Evolutionary conservation across 2,888 invertebrate species (phyloP), one percentile per base, ranked within the genome.

Genomic region (Argyresthia goedartella): DNA sequence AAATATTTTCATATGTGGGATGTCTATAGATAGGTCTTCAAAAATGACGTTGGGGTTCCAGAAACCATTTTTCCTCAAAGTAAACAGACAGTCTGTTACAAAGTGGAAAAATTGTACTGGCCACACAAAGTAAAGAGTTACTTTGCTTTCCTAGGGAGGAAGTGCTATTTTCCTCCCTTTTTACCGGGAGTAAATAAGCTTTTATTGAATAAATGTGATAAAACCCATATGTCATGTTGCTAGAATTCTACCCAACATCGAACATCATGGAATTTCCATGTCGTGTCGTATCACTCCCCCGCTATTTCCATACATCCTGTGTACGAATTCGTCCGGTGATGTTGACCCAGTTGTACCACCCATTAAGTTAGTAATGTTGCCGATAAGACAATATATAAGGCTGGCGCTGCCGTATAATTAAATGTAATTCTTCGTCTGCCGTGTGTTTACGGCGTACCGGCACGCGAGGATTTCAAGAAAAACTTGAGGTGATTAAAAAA

Each of bases 341-440:
- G 25, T 25, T 25, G 25, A 2, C 25, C 25, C 25, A 25, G 25
- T 25, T 25, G 2, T 25, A 25, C 25, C 25, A 25, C 13, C 54
- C 52, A 53, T 59, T 55, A 54, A 55, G 53, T 57, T 52, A 33
- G 41, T 51, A 48, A 45, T 49, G 39, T 51, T 52, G 46, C 51
- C 56, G 59, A 60, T 60, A 59, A 56, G 55, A 50, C 55, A 52
- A 57, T 57, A 58, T 55, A 54, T 58, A 54, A 56, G 54, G 52
- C 51, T 54, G 48, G n/a, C 15, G 54, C 54, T 63, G 63, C 69
- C 65, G 65, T 78, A 70, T 76, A 80, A 79, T 78, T 80, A 81
- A 78, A 79, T 68, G 73, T 76, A 77, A 73, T 76, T 71, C 69
- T 68, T 70, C 67, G 69, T 70, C 63, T 70, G 62, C 59, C 69